Conservation (phyloP, 2,888 invertebrate species). For the Ecliptopera silaceata region DNA sequence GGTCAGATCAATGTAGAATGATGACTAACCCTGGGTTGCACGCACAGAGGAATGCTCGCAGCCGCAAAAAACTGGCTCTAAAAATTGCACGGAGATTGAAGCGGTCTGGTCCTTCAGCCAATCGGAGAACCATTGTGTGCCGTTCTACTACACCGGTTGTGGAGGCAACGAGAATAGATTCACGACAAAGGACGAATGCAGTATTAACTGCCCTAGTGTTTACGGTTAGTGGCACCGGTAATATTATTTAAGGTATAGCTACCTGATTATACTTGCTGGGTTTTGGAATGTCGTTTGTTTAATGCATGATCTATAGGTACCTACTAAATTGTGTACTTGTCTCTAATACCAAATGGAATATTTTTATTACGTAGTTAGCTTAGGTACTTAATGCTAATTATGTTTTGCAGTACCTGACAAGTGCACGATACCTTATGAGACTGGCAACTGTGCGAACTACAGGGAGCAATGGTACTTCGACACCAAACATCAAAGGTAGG, state of each 20-base stretch:
- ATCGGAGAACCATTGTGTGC: constrained; percentile 92
- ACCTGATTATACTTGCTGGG: too few species aligned
- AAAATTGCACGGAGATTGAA: constrained; percentile 86
- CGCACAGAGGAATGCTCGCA: constrained; percentile 89
- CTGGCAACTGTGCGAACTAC: constrained; percentile 91
- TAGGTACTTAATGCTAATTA: not conserved
- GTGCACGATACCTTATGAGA: constrained; percentile 89
- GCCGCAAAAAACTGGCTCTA: constrained; percentile 88
- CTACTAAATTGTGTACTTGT: too few species aligned
- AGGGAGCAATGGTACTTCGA: constrained; percentile 92
- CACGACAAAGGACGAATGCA: constrained; percentile 88
- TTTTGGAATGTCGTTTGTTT: too few species aligned
- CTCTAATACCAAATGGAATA: too few species aligned
- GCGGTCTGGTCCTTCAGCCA: constrained; percentile 94
- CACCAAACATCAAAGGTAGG: constrained; percentile 83
- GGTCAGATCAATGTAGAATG: constrained; percentile 31
- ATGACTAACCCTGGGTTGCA: constrained; percentile 62
- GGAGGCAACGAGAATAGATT: constrained; percentile 95
- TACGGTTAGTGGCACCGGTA: constrained; percentile 85
- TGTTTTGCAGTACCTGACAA: constrained; percentile 64
- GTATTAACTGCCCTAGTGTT: constrained; percentile 89
- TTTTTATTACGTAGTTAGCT: not conserved
- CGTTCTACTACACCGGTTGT: constrained; percentile 97
- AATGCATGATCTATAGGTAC: too few species aligned
- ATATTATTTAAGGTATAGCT: too few species aligned